A percentile compares a stretch with the other conserved stretches of the same genome.
phyloP scores from a whole-genome alignment of 2,888 invertebrate species.

The Suillia variegata region DNA sequence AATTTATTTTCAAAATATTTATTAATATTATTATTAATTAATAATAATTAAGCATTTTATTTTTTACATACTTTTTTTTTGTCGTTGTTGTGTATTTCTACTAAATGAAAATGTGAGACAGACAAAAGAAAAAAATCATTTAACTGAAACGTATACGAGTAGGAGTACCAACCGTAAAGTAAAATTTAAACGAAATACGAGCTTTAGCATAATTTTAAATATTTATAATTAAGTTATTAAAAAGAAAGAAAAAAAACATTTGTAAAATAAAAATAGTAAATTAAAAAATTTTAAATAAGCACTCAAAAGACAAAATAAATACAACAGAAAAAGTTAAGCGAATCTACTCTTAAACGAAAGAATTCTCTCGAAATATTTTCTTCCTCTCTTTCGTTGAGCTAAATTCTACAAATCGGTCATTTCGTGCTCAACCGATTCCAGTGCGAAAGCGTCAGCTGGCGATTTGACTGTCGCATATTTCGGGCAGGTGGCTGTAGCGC shows the following conservation, averaged over 20 bases:
- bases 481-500: conserved; percentile 5
- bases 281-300: background rate
- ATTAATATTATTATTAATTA: too few relatives aligned
- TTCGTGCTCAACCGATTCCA: conserved; percentile 55
- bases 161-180: conserved; percentile 23
- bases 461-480: conserved; percentile 22
- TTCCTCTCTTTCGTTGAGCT: too few relatives aligned
- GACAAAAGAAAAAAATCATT: too few relatives aligned
- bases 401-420: conserved; percentile 53
- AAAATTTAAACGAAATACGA: conserved; percentile 1
- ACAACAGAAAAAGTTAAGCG: background rate
- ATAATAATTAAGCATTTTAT: too few relatives aligned
- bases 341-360: too few relatives aligned
- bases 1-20: too few relatives aligned
- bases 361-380: too few relatives aligned
- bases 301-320: background rate
- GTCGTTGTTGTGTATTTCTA: too few relatives aligned
- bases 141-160: too few relatives aligned
- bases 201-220: conserved; percentile 1
- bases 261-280: background rate
- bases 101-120: too few relatives aligned
- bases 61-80: too few relatives aligned
- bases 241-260: background rate
- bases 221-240: conserved; percentile 10
- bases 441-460: conserved; percentile 15